Base-by-base conservation (phyloP, 2,888 invertebrate genomes). In the Spialia ferax region DNA sequence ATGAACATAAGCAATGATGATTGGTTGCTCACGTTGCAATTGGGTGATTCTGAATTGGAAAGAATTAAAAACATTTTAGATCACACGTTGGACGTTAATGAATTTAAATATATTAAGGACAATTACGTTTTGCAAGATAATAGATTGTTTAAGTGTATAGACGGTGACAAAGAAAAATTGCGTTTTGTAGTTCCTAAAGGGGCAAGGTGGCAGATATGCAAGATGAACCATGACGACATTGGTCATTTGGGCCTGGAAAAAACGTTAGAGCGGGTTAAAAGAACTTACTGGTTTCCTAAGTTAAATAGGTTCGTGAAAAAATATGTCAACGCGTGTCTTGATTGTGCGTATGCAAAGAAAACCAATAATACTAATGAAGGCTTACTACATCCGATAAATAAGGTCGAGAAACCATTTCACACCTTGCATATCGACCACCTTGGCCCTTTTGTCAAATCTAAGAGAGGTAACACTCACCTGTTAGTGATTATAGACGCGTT, bases 1-100 rank as follows among this genome's bases (percentile, higher is more conserved):
- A 32, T 32, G 35, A 11, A 11, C 11, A 38, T 38, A 38, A 38
- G n/a, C 5, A 38, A 38, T 38, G 38, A 38, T 0, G 38, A 38
- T 38, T 38, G 38, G 38, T n/a, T 38, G n/a, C n/a, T 38, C n/a
- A 38, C 38, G 13, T 38, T 38, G n/a, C 38, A 38, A 38, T 38
- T 38, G n/a, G 38, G 38, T 13, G 38, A 38, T n/a, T 38, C 38
- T 1, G 38, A 38, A 38, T 4, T 38, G 38, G 38, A 10, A 35
- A 35, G 35, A 10, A 35, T 35, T 11, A 35, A 35, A 35, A 35
- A 11, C 10, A 35, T 35, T 35, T 35, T 35, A 35, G 35, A 35
- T 10, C 10, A 35, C 11, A 35, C 35, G 10, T 11, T 35, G 11
- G 35, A 35, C 35, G 35, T 10, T 35, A 35, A 35, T 35, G 38